Evolutionary conservation across 23 tunicate species (phyloP).

Genomic region (Clavelina lepadiformis): DNA sequence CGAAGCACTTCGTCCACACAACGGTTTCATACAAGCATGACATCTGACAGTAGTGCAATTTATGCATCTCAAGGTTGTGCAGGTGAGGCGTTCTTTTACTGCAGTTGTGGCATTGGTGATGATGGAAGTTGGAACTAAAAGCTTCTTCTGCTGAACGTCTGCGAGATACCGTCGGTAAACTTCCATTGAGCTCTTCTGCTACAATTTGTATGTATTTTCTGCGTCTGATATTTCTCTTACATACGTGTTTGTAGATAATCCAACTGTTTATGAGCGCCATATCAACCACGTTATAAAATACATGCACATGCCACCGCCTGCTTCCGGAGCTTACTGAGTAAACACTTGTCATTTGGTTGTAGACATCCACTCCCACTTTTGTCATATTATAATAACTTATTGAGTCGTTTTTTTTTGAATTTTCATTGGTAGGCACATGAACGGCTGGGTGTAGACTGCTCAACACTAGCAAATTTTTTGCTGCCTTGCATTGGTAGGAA

Average conservation of each 20-base stretch:
- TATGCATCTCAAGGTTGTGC: not conserved
- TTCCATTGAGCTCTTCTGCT: conserved; percentile 10
- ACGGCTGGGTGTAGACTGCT: conserved; percentile 10
- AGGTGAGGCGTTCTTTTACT: not conserved
- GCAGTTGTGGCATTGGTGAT: not conserved
- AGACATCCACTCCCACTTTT: conserved; percentile 10
- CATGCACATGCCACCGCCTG: conserved; percentile 2
- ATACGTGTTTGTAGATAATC: conserved; percentile 2
- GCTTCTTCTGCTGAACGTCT: not conserved
- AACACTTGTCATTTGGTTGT: not conserved
- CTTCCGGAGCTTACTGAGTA: conserved; percentile 4
- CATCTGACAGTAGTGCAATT: not conserved
- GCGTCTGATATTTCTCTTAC: not conserved
- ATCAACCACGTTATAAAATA: conserved; percentile 6
- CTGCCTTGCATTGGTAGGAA: conserved; percentile 5
- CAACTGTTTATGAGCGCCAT: conserved; percentile 7
- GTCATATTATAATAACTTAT: not conserved
- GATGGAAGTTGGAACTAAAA: not conserved
- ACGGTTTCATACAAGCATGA: too few species aligned
- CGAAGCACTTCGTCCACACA: too few species aligned
- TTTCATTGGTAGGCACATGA: not conserved
- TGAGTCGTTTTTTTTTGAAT: not conserved
- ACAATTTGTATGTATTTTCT: conserved; percentile 12
- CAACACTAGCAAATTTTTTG: not conserved
- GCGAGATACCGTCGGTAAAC: conserved; percentile 4